Evolutionary conservation across 2,113 vertebrate species (phyloP).

Genomic region (Fregetta grallaria): DNA sequence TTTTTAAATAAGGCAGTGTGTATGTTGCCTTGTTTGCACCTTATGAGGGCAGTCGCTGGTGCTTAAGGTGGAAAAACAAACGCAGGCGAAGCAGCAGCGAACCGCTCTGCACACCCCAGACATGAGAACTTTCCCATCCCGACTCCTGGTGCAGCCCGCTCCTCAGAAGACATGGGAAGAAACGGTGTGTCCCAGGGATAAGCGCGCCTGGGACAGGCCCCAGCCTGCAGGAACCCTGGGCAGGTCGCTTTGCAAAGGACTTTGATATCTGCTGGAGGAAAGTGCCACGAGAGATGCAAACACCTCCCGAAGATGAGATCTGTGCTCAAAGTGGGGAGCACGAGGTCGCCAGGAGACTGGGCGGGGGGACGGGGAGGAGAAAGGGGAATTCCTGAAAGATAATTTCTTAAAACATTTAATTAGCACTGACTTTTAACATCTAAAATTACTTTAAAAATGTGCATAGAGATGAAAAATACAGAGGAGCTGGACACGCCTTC

Average conservation of each 20-base stretch:
- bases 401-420: constrained; percentile 36
- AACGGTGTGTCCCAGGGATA: neutral
- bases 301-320: neutral
- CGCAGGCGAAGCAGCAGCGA: neutral
- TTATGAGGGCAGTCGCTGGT: neutral
- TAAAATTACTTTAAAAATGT: constrained; percentile 11
- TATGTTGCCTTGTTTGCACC: neutral
- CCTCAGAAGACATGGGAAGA: neutral
- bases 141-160: neutral
- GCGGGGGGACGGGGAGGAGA: neutral
- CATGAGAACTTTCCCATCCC: neutral
- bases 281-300: neutral
- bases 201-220: neutral
- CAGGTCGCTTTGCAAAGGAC: neutral
- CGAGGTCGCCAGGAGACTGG: neutral
- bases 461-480: constrained; percentile 29
- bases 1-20: neutral
- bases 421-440: constrained; percentile 16
- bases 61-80: neutral
- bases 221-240: constrained; percentile 20
- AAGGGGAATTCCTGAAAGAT: constrained; percentile 47
- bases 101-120: neutral
- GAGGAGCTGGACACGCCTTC: neutral
- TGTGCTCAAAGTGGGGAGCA: neutral
- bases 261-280: constrained; percentile 4